Conservation (phyloP, 2,797 vertebrate genomes). For the Catamblyrhynchus diadema region DNA sequence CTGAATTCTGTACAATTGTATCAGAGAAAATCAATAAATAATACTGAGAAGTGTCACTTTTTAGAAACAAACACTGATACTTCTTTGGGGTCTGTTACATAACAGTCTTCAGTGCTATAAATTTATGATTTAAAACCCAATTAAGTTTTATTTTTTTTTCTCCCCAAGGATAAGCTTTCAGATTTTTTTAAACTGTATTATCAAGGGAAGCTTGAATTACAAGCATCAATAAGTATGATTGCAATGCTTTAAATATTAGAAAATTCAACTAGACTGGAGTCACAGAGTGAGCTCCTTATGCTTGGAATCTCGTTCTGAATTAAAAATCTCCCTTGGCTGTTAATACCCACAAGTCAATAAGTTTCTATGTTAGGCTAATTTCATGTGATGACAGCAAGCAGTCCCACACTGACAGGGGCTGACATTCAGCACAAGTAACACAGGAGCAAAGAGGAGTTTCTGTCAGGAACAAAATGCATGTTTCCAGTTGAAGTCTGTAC, state of each 20-base stretch:
- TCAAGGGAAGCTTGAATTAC: background rate
- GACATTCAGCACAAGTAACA: background rate
- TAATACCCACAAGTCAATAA: background rate
- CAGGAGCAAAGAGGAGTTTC: background rate
- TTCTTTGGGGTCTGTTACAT: background rate
- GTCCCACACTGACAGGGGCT: background rate
- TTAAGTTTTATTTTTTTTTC: background rate
- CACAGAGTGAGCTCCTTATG: background rate
- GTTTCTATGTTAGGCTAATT: background rate
- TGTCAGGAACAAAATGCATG: background rate
- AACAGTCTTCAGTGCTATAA: background rate
- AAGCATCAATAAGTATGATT: background rate
- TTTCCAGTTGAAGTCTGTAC: background rate
- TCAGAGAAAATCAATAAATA: background rate
- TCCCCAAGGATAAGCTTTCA: background rate
- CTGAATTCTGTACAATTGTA: background rate
- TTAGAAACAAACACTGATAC: background rate
- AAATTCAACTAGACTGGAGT: slow-evolving; percentile 4
- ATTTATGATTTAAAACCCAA: background rate
- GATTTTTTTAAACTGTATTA: background rate
- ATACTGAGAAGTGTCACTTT: background rate
- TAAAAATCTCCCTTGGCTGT: background rate
- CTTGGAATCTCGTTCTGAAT: background rate
- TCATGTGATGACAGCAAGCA: background rate
- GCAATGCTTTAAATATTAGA: slow-evolving; percentile 16